phyloP scores from a whole-genome alignment of 2,888 invertebrate genomes.

The Pteria penguin region DNA sequence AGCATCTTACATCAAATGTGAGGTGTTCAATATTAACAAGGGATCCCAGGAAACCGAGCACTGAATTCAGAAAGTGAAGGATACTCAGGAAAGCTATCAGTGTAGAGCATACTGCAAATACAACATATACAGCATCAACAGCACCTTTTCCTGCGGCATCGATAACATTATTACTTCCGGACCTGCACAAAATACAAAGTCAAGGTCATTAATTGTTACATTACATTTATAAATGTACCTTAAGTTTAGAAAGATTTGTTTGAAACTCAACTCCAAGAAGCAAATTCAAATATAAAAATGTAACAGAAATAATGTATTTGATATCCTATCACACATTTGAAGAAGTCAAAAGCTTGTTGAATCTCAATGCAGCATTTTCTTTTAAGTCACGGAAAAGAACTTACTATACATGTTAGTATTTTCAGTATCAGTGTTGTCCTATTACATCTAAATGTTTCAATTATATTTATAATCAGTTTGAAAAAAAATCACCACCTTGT shows the following conservation, averaged over 20 bases:
- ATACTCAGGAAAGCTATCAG: slow-evolving; percentile 47
- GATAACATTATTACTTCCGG: slow-evolving; percentile 34
- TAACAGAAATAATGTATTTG: too few species aligned
- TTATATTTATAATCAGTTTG: too few species aligned
- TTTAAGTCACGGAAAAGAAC: too few species aligned
- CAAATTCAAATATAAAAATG: neutral
- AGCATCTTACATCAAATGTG: slow-evolving; percentile 36
- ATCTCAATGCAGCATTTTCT: too few species aligned
- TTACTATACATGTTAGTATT: too few species aligned
- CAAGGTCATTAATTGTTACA: neutral
- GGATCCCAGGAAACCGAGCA: slow-evolving; percentile 38
- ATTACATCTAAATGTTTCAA: too few species aligned
- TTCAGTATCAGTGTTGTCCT: too few species aligned
- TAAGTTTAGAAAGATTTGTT: too few species aligned
- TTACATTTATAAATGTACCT: neutral
- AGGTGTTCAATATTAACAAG: slow-evolving; percentile 40
- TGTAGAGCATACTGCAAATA: slow-evolving; percentile 39
- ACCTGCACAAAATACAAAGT: slow-evolving; percentile 21
- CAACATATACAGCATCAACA: slow-evolving; percentile 42
- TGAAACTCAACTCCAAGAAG: neutral
- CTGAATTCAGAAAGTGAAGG: slow-evolving; percentile 44
- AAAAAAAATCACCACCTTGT: neutral
- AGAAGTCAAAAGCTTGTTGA: too few species aligned
- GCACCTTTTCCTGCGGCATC: slow-evolving; percentile 48
- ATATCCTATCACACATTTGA: too few species aligned